A percentile compares a stretch with the other conserved stretches of the same genome.
Evolutionary conservation across 2,888 invertebrate species (phyloP).

Genomic region (Deilephila porcellus): DNA sequence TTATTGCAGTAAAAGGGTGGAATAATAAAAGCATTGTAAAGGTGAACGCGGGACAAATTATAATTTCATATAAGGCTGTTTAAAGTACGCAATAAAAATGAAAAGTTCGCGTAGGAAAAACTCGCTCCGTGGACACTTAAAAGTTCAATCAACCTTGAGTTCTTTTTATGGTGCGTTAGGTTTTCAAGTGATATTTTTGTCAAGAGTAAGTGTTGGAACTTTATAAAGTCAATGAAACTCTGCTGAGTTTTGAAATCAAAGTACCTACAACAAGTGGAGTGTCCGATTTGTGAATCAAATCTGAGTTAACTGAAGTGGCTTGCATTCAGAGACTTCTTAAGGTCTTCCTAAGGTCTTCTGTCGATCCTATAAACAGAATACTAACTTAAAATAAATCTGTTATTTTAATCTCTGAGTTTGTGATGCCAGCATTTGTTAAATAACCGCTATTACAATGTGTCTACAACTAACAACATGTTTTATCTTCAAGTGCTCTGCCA

Average conservation of each 20-base stretch:
- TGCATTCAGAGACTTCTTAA: no score
- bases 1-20: slow-evolving; percentile 13
- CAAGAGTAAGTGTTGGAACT: no score
- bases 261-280: no score
- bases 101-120: slow-evolving; percentile 3
- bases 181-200: no score
- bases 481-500: slow-evolving; percentile 26
- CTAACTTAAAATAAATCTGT: no score
- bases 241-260: no score
- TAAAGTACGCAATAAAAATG: slow-evolving; percentile 6
- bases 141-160: background rate
- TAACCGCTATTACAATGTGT: background rate
- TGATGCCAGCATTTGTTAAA: background rate
- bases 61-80: slow-evolving; percentile 8
- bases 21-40: background rate
- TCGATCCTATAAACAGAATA: no score
- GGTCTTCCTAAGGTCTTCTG: no score
- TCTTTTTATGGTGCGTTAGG: background rate
- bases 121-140: background rate
- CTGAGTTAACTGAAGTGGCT: no score
- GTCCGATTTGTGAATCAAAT: no score
- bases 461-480: background rate
- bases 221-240: no score
- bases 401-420: no score
- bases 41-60: background rate